Evolutionary conservation across 2,113 vertebrate genomes (phyloP).

Genomic region (Oryzias woworae): DNA sequence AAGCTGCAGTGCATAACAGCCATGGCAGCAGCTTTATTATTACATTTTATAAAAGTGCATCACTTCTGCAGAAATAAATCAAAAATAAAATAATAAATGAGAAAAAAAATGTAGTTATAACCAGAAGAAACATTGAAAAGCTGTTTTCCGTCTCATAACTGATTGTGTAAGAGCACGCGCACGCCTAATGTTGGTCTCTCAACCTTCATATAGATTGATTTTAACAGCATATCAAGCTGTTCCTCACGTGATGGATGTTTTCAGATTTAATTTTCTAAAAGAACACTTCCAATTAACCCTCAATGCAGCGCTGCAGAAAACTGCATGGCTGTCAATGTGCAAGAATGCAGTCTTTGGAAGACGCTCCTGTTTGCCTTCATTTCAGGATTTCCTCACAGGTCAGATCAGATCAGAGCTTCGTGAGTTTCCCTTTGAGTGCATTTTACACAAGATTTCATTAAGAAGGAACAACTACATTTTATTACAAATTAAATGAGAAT

Average conservation of each 20-base stretch:
- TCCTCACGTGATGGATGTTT: no score
- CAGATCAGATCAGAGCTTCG: background rate
- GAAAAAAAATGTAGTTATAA: no score
- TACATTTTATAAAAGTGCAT: background rate
- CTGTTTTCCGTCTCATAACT: no score
- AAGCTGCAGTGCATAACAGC: constrained; percentile 8
- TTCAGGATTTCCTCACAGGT: background rate
- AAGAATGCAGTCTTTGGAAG: constrained; percentile 3
- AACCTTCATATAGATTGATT: no score
- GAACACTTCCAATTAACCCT: constrained; percentile 29
- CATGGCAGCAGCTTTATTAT: background rate
- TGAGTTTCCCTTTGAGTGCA: no score
- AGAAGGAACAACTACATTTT: background rate
- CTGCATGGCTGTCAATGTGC: constrained; percentile 9
- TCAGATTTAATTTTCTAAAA: background rate
- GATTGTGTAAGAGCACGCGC: no score
- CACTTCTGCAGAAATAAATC: no score
- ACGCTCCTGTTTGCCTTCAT: background rate
- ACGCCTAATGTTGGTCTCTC: no score
- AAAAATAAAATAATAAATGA: no score
- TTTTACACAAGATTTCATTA: no score
- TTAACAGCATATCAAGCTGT: no score
- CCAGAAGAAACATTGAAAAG: no score
- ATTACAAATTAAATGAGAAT: constrained; percentile 17
- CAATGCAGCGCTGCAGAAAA: constrained; percentile 13